Evolutionary conservation across 2,113 vertebrate species (phyloP), one percentile per base, ranked within the genome.

Genomic region (Vidua macroura): DNA sequence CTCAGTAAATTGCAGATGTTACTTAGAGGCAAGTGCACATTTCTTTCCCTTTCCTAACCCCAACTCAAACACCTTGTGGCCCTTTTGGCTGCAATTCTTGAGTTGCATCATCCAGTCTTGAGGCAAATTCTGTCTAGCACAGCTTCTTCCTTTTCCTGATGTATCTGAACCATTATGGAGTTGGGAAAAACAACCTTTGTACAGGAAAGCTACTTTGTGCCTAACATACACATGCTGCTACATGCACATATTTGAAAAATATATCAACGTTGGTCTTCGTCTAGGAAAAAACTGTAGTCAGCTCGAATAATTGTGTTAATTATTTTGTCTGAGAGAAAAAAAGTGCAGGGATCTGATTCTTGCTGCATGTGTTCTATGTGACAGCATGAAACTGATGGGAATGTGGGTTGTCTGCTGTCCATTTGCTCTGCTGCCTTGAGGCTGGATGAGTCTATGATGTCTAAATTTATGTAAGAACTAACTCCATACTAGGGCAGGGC

Each of bases 61-160:
- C 41, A 83, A 0, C 53, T 87, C 37, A 81, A 75, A 84, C 74
- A 93, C 31, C 35, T 56, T 62, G 13, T 69, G 46, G n/a, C n/a
- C 70, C 66, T 96, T 93, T 79, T 95, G 93, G 82, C 88, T 60
- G 9, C 76, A 68, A 2, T 59, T 77, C 60, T 80, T n/a, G 41
- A 77, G 22, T 88, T 95, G n/a, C 82, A 67, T 94, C 93, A 96
- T 59, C 44, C 79, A 83, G 83, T 95, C 88, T 93, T 52, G 48
- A 90, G 93, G 93, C 90, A 90, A 95, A 90, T 78, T 92, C 35
- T 86, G 64, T 93, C 82, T 96, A 44, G 64, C 39, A n/a, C 37
- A 27, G 44, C 69, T 96, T 83, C 83, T 53, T 93, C 23, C 77
- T 84, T 72, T 83, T 81, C 31, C 64, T 83, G 62, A 59, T 0